Evolutionary conservation across 2,113 vertebrate genomes (phyloP), one percentile per base, ranked within the genome.

Genomic region (Pogonocichla stellata): DNA sequence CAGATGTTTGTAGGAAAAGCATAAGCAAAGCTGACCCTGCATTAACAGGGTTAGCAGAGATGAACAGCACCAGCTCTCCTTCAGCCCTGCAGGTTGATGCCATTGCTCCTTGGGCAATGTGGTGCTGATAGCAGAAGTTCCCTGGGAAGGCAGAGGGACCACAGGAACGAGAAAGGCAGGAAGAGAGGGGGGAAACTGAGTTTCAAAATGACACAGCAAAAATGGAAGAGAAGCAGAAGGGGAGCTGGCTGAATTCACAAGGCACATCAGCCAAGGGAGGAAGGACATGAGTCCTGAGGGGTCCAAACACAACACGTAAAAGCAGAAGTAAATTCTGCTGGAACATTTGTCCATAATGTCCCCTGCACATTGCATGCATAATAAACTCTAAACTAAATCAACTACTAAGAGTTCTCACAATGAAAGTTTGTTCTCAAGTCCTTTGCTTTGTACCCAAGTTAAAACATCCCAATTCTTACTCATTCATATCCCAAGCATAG

Each of bases 361-460:
- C 10, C 4, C 58, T 4, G 1, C 28, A 51, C 7, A 2, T 24
- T 79, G 54, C 22, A n/a, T 7, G 1, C 26, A 23, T 19, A 75
- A 36, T 33, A 54, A 19, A 65, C 38, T 65, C 31, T 9, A 43
- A 47, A 79, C 77, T 11, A 86, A 48, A 82, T 14, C 15, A 82
- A 25, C 58, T 36, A 36, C 31, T 43, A 36, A 38, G 9, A 48
- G 16, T 31, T 86, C 51, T 71, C 24, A 36, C 11, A 14, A 43
- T 34, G 10, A 15, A 80, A 83, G 12, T 60, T 86, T 64, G 12
- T 80, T 77, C n/a, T n/a, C n/a, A n/a, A n/a, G n/a, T n/a, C n/a
- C n/a, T n/a, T n/a, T n/a, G n/a, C n/a, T n/a, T n/a, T n/a, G n/a
- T n/a, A n/a, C n/a, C n/a, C n/a, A n/a, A n/a, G n/a, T n/a, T n/a